Evolutionary conservation across 2,888 invertebrate genomes (phyloP).

Genomic region (Epirrhoe alternata): DNA sequence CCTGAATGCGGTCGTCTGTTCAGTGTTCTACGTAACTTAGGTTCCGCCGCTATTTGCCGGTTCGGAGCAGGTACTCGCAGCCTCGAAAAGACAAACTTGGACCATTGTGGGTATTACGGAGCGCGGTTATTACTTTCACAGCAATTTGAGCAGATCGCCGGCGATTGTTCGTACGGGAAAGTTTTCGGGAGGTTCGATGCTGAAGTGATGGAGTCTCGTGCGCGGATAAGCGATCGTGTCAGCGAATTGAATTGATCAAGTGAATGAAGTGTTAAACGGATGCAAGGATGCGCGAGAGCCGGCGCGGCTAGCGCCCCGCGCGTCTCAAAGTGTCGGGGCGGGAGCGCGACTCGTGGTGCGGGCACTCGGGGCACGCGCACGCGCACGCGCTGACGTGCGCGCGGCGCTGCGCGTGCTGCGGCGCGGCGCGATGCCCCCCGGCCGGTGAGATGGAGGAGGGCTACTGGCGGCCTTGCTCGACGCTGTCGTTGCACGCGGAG

Average conservation of each 20-base stretch:
- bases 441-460: conserved; percentile 82
- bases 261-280: conserved; percentile 54
- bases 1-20: conserved; percentile 51
- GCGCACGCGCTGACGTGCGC: conserved; percentile 81
- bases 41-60: conserved; percentile 53
- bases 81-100: conserved; percentile 61
- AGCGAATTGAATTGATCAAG: conserved; percentile 42
- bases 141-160: conserved; percentile 49
- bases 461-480: conserved; percentile 82
- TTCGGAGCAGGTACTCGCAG: conserved; percentile 55
- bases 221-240: conserved; percentile 50
- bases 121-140: conserved; percentile 55
- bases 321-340: conserved; percentile 82
- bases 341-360: conserved; percentile 83
- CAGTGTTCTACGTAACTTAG: conserved; percentile 49
- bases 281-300: conserved; percentile 73
- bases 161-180: conserved; percentile 15
- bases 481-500: conserved; percentile 77
- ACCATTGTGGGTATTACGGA: conserved; percentile 59
- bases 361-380: conserved; percentile 77
- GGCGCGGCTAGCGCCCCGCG: conserved; percentile 63
- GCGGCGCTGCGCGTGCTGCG: conserved; percentile 83
- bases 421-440: conserved; percentile 81
- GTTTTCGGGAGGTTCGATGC: conserved; percentile 59
- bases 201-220: conserved; percentile 67